Conservation (phyloP, 2,888 invertebrate species). For the Caenorhabditis sp. region DNA sequence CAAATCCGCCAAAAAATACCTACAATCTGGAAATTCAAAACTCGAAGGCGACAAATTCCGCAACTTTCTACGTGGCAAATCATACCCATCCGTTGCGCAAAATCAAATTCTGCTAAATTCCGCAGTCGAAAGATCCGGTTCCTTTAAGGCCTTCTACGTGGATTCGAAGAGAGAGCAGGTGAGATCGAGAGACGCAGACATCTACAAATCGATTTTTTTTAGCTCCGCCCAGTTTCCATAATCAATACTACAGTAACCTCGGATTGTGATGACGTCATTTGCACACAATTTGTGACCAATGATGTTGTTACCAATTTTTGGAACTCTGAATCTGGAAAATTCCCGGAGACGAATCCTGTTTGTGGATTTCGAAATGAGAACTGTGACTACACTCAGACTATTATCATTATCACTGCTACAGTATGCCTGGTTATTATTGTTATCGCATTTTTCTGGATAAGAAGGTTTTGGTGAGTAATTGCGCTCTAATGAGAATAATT, state of each 20-base stretch:
- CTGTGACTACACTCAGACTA: constrained; percentile 52
- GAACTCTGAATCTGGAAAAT: constrained; percentile 41
- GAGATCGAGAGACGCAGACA: constrained; percentile 1
- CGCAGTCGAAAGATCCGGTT: background rate
- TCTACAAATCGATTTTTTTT: constrained; percentile 6
- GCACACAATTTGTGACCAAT: constrained; percentile 5
- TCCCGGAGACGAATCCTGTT: constrained; percentile 45
- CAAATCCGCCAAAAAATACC: constrained; percentile 8
- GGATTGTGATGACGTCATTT: constrained; percentile 17
- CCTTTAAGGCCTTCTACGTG: constrained; percentile 42
- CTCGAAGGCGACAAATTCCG: constrained; percentile 19
- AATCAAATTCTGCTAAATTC: background rate
- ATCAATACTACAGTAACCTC: constrained; percentile 21
- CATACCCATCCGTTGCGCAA: constrained; percentile 2
- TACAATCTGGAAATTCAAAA: background rate
- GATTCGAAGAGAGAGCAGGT: constrained; percentile 12
- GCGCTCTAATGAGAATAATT: background rate
- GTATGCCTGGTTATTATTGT: constrained; percentile 14
- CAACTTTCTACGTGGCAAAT: constrained; percentile 13
- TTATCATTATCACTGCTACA: constrained; percentile 18
- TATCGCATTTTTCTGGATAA: constrained; percentile 13
- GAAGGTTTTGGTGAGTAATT: constrained; percentile 17
- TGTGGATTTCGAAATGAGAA: constrained; percentile 53
- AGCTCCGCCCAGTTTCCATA: constrained; percentile 30
- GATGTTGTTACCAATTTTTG: constrained; percentile 34